phyloP scores from a whole-genome alignment of 1,140 invertebrate genomes.

The Zaprionus lachaisei region DNA sequence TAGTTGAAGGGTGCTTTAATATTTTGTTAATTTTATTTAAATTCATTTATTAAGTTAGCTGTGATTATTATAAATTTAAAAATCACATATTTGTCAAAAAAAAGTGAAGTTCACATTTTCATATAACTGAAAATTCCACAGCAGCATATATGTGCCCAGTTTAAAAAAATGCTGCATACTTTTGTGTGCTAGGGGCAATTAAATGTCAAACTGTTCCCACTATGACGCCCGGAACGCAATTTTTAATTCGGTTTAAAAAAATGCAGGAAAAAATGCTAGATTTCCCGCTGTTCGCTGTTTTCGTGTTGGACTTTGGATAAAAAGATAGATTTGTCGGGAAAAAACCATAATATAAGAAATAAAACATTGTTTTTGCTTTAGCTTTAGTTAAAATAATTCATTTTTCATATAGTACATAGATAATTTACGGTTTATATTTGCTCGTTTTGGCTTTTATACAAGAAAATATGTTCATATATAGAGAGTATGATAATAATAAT shows the following conservation, averaged over 20 bases:
- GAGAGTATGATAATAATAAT: slow-evolving; percentile 27
- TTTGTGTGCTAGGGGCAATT: background rate
- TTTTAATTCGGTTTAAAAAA: too few relatives aligned
- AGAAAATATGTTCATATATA: slow-evolving; percentile 18
- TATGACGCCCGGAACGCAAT: background rate
- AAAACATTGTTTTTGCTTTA: background rate
- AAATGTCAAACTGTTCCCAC: background rate
- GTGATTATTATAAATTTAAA: background rate
- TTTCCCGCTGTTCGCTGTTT: too few relatives aligned
- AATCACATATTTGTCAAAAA: background rate
- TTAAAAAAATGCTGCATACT: background rate
- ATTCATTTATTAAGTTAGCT: background rate
- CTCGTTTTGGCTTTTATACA: slow-evolving; percentile 45
- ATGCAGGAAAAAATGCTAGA: too few relatives aligned
- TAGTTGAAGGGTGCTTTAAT: background rate
- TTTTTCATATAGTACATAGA: slow-evolving; percentile 8
- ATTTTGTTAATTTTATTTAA: background rate
- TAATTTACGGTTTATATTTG: slow-evolving; percentile 47
- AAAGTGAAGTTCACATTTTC: background rate
- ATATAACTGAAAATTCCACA: background rate
- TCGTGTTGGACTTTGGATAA: too few relatives aligned
- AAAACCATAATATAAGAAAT: too few relatives aligned
- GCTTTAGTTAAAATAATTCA: slow-evolving; percentile 6
- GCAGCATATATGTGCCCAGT: background rate
- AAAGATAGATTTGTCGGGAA: too few relatives aligned